Conservation (phyloP, 2,888 invertebrate species). For the Orchestes rusci region DNA sequence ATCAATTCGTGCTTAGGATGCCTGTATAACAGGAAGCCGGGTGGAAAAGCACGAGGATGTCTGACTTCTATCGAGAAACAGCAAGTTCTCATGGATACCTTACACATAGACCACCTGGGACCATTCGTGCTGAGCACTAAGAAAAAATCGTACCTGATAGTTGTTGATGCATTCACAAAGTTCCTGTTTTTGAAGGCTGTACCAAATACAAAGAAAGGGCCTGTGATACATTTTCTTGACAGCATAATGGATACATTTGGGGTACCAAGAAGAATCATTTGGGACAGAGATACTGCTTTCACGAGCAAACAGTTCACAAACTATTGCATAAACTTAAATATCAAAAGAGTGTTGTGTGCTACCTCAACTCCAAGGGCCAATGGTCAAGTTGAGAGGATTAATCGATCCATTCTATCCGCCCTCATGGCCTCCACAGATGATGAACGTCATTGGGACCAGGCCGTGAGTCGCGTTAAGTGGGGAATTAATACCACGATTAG, state of each 20-base stretch:
- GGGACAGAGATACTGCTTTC: slow-evolving; percentile 26
- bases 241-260: slow-evolving; percentile 1
- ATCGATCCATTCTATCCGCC: slow-evolving; percentile 24
- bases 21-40: slow-evolving; percentile 32
- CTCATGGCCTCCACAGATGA: slow-evolving; percentile 21
- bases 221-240: slow-evolving; percentile 10
- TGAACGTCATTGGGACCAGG: slow-evolving; percentile 28
- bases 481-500: slow-evolving; percentile 25
- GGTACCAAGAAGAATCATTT: slow-evolving; percentile 19
- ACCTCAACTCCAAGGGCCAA: slow-evolving; percentile 31
- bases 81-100: slow-evolving; percentile 28
- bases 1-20: slow-evolving; percentile 35
- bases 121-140: slow-evolving; percentile 10
- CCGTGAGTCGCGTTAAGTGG: slow-evolving; percentile 21
- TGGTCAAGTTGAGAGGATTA: slow-evolving; percentile 30
- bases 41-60: slow-evolving; percentile 25
- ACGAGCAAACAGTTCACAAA: slow-evolving; percentile 25
- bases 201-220: slow-evolving; percentile 14
- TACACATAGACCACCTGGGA: slow-evolving; percentile 30
- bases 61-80: slow-evolving; percentile 22
- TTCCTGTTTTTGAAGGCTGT: slow-evolving; percentile 19
- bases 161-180: slow-evolving; percentile 30
- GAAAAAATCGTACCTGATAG: slow-evolving; percentile 28
- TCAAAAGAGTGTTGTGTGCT: slow-evolving; percentile 27
- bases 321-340: slow-evolving; percentile 17